These are phyloP conservation scores for Alosa sapidissima DNA, from an alignment of 2,797 vertebrate genomes.

Conservation along the genomic window DNA sequence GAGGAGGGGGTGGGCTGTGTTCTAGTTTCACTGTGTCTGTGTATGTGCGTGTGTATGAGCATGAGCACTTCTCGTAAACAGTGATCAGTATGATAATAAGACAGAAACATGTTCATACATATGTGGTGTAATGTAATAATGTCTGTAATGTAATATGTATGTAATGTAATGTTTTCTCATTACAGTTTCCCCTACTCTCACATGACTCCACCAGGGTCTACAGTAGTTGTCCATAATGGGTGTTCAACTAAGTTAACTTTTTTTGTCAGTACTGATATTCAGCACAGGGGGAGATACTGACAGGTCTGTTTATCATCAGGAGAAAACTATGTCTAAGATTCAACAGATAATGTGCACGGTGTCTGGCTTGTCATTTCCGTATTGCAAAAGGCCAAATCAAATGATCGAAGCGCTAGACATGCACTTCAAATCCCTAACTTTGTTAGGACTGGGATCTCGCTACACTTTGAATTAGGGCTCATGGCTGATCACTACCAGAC, in stretches of 20 bases:
- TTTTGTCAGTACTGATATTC: neutral
- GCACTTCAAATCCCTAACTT: constrained; percentile 25
- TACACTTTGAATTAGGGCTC: constrained; percentile 33
- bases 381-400: constrained; percentile 18
- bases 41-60: neutral
- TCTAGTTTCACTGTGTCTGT: neutral
- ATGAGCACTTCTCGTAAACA: neutral
- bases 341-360: neutral
- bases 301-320: neutral
- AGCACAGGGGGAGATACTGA: neutral
- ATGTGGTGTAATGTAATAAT: no score
- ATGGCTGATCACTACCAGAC: constrained; percentile 16
- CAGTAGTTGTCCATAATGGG: neutral
- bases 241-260: neutral
- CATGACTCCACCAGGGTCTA: neutral
- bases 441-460: constrained; percentile 13
- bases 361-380: neutral
- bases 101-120: neutral
- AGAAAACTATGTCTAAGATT: neutral
- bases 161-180: neutral
- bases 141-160: no score
- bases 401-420: constrained; percentile 21
- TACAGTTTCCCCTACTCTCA: neutral
- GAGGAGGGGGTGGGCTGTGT: neutral
- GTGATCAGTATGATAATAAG: neutral